Base-by-base conservation (phyloP, 2,797 vertebrate genomes). In the Protonibea diacanthus region DNA sequence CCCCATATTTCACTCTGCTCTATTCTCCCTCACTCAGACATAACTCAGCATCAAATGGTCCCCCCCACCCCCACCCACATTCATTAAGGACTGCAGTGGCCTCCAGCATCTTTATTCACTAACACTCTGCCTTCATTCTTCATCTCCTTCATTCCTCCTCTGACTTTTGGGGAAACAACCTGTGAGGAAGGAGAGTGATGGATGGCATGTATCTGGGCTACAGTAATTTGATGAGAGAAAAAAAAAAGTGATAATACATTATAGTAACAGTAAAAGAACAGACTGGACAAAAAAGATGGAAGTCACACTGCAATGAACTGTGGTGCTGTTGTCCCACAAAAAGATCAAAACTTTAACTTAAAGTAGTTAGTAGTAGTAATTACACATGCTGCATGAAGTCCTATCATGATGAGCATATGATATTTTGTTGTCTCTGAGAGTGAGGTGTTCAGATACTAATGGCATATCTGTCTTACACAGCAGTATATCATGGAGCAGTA, bases 1-100 rank as follows among this genome's bases (percentile, higher is more conserved):
- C 63, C 83, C 53, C 58, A 85, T 86, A 81, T 87, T 81, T 88
- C 81, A 78, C 74, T 55, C 48, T 55, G 63, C 51, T 82, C 76
- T 68, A 71, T 75, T 71, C 78, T 80, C 60, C 66, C 58, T 81
- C 69, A 15, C 58, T 71, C 44, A 76, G 51, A 84, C 78, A 84
- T 82, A 78, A 80, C 25, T 88, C 63, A 78, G 52, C 25, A 27
- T 27, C 25, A 27, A 27, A 27, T 27, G 25, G n/a, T n/a, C n/a
- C 74, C 44, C 27, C 27, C 27, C 27, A 4, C 27, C 4, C 27
- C 4, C 48, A 45, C 25, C 47, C 77, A 76, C 75, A 74, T 76
- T 75, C 70, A 74, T 82, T 81, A 73, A 76, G 76, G 1, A 38
- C 18, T 51, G 62, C 58, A 57, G 56, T 42, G 51, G 71, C 74